These are phyloP conservation scores for Sebastes minor DNA, from an alignment of 2,797 vertebrate species.

Conservation along the genomic window DNA sequence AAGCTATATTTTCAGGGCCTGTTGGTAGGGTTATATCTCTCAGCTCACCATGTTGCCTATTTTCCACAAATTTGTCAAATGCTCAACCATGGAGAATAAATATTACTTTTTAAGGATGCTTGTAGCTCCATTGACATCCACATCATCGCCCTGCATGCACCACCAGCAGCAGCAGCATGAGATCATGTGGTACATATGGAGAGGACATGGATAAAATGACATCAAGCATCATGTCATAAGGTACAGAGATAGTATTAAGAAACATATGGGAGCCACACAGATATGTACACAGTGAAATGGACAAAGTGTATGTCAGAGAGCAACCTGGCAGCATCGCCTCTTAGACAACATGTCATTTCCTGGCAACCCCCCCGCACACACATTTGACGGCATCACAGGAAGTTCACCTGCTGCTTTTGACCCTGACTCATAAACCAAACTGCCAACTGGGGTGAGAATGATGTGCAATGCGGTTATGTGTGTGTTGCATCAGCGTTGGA, in stretches of 20 bases:
- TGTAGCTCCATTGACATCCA: background rate
- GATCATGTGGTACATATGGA: background rate
- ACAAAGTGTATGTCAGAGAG: conserved; percentile 2
- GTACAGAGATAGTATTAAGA: background rate
- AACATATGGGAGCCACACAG: conserved; percentile 15
- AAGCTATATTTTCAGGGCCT: background rate
- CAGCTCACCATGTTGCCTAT: background rate
- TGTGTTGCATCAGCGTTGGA: conserved; percentile 29
- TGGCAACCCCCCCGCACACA: conserved; percentile 23
- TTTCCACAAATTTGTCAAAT: background rate
- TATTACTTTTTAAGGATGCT: background rate
- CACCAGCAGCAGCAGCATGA: background rate
- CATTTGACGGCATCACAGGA: conserved; percentile 47
- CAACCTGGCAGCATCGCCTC: conserved; percentile 25
- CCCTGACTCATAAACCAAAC: conserved; percentile 62
- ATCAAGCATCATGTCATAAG: background rate
- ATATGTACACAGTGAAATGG: background rate
- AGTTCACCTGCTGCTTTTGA: conserved; percentile 57
- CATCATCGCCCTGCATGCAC: background rate
- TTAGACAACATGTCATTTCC: conserved; percentile 45
- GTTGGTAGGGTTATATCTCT: background rate
- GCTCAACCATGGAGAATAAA: background rate
- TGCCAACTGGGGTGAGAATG: conserved; percentile 33
- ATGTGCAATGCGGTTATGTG: conserved; percentile 23
- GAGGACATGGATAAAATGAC: background rate